A percentile compares a stretch with the other conserved stretches of the same genome.
Conservation (phyloP, 1,140 invertebrate genomes). For the Spodoptera litura region DNA sequence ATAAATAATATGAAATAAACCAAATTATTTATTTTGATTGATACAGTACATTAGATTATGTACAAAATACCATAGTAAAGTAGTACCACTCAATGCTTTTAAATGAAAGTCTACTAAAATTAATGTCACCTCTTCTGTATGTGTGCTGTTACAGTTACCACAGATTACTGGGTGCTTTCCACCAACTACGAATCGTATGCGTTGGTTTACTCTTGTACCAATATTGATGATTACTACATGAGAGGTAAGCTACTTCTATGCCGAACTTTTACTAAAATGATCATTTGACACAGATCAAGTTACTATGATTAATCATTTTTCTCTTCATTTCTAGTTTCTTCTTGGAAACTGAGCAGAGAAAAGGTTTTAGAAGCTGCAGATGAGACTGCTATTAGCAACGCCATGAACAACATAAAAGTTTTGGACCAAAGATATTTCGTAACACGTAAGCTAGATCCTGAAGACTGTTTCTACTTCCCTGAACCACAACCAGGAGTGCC, state of each 20-base stretch:
- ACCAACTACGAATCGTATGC: conserved; percentile 74
- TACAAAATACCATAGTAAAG: conserved; percentile 17
- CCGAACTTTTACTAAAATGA: neutral
- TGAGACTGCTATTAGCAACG: conserved; percentile 58
- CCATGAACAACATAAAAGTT: conserved; percentile 60
- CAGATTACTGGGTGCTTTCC: conserved; percentile 80
- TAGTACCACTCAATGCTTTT: too few species aligned
- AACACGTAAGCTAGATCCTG: conserved; percentile 56
- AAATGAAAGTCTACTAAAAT: too few species aligned
- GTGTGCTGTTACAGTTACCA: conserved; percentile 51
- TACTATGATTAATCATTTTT: neutral
- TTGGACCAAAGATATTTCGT: conserved; percentile 67
- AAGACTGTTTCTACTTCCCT: conserved; percentile 75
- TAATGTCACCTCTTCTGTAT: neutral
- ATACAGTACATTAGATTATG: conserved; percentile 59
- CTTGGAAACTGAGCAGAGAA: conserved; percentile 71
- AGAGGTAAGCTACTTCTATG: neutral
- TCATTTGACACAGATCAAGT: neutral
- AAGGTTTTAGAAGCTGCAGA: conserved; percentile 56
- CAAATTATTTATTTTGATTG: too few species aligned
- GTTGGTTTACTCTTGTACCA: conserved; percentile 72
- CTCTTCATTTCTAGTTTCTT: conserved; percentile 57
- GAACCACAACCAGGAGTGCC: conserved; percentile 63
- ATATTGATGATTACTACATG: conserved; percentile 59
- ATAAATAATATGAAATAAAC: neutral